Percentiles rank a stretch among this genome's conserved stretches.
phyloP scores from a whole-genome alignment of 2,888 invertebrate genomes.

The Cerastoderma edule region DNA sequence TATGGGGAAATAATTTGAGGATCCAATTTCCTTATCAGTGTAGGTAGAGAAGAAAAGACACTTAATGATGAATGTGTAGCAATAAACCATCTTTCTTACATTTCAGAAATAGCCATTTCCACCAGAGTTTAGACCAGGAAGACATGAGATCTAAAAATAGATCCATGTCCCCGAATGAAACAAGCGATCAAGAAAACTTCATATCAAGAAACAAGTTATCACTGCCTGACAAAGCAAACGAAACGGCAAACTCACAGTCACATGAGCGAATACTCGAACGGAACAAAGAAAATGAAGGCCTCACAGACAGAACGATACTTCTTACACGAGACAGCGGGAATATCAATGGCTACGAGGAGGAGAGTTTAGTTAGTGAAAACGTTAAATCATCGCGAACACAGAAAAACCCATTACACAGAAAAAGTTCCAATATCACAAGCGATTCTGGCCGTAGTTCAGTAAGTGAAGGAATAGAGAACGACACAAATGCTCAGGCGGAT shows the following conservation, averaged over 20 bases:
- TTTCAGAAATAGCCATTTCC: conserved; percentile 75
- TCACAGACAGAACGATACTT: conserved; percentile 35
- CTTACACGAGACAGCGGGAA: conserved; percentile 57
- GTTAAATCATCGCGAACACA: conserved; percentile 30
- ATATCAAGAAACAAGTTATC: conserved; percentile 47
- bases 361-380: conserved; percentile 31
- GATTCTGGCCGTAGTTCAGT: conserved; percentile 74
- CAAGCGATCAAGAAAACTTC: conserved; percentile 44
- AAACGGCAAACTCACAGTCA: conserved; percentile 10
- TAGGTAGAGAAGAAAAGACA: no score
- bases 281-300: conserved; percentile 46
- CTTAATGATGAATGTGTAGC: no score
- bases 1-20: no score
- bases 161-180: conserved; percentile 40
- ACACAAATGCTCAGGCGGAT: conserved; percentile 32
- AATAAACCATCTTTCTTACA: conserved; percentile 1
- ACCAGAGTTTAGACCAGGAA: conserved; percentile 66
- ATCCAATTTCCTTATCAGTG: no score
- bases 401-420: conserved; percentile 69
- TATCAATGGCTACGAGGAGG: conserved; percentile 46
- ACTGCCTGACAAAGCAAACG: conserved; percentile 33
- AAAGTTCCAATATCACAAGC: conserved; percentile 68
- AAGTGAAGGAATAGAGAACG: conserved; percentile 64
- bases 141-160: conserved; percentile 63
- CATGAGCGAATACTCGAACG: conserved; percentile 34